phyloP scores from a whole-genome alignment of 2,888 invertebrate species.

The Blastobasis lacticolella region DNA sequence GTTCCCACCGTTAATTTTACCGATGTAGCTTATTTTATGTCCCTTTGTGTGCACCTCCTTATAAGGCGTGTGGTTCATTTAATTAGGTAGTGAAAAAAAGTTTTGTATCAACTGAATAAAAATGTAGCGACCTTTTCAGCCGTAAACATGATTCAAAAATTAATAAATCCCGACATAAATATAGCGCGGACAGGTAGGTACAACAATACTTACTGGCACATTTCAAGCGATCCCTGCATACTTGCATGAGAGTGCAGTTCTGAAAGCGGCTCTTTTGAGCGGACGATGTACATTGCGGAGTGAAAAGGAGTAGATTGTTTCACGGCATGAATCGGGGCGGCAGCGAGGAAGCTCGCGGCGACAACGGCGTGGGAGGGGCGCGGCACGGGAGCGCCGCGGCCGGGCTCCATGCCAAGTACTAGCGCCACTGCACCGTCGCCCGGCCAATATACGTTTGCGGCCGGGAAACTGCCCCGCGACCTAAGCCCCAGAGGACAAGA shows the following conservation, averaged over 20 bases:
- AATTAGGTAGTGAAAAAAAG: too few relatives aligned
- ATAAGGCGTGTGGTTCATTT: too few relatives aligned
- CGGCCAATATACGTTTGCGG: constrained; percentile 29
- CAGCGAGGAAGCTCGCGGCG: constrained; percentile 43
- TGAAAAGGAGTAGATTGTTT: constrained; percentile 41
- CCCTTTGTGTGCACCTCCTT: too few relatives aligned
- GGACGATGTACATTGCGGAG: constrained; percentile 40
- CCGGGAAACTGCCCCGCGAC: constrained; percentile 8
- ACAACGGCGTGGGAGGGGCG: constrained; percentile 39
- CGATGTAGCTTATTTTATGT: too few relatives aligned
- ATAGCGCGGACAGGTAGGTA: constrained; percentile 18
- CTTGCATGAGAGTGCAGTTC: constrained; percentile 23
- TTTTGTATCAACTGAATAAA: too few relatives aligned
- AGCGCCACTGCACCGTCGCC: constrained; percentile 62
- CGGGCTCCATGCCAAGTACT: constrained; percentile 62
- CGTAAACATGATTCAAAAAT: not conserved
- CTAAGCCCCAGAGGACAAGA: constrained; percentile 29
- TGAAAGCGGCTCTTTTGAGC: constrained; percentile 20
- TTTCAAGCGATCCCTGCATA: constrained; percentile 23
- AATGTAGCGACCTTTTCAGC: too few relatives aligned
- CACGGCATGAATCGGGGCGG: constrained; percentile 44
- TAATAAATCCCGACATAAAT: constrained; percentile 14
- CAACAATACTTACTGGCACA: constrained; percentile 22
- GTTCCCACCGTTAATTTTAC: too few relatives aligned
- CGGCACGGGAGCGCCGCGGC: constrained; percentile 42